Evolutionary conservation across 2,113 vertebrate species (phyloP).

Genomic region (Calyptommatus sinebrachiatus): DNA sequence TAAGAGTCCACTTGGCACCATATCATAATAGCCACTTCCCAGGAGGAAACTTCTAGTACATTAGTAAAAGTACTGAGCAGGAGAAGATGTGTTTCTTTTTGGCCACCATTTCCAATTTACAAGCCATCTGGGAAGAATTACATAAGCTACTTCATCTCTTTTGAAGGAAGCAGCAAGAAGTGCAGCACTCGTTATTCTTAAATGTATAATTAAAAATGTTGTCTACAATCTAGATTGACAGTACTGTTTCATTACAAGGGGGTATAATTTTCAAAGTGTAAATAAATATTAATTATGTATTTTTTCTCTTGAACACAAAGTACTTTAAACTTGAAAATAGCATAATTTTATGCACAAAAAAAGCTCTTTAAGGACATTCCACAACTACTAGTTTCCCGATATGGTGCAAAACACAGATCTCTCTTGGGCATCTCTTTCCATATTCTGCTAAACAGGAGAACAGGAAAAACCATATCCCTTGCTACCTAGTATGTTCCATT

Average conservation of each 20-base stretch:
- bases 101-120: not conserved
- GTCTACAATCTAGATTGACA: not conserved
- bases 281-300: not conserved
- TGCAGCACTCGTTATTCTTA: not conserved
- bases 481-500: no score
- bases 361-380: no score
- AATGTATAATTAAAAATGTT: not conserved
- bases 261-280: not conserved
- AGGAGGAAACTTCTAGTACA: not conserved
- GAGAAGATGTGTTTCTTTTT: rapidly evolving
- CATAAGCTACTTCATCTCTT: not conserved
- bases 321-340: not conserved
- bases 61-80: not conserved
- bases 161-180: not conserved
- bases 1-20: not conserved
- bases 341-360: not conserved
- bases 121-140: not conserved
- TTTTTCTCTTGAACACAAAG: not conserved
- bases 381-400: no score
- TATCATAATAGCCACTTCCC: not conserved
- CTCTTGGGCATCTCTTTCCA: no score
- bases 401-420: no score
- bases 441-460: no score
- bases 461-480: no score
- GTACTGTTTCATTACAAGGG: not conserved